Conservation (phyloP, 1,140 invertebrate genomes). For the Habropoda laboriosa region DNA sequence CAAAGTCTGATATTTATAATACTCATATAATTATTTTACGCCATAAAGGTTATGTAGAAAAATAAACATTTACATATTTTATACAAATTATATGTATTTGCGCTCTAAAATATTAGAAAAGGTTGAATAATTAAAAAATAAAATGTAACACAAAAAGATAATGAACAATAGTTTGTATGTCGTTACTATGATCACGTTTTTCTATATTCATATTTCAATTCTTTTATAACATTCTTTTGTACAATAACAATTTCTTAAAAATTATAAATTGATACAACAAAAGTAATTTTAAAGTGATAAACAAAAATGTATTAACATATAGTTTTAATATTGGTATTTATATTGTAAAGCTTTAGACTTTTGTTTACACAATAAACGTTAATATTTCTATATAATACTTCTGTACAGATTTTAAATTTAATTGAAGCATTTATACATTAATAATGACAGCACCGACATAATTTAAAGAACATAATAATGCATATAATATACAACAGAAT, state of each 20-base stretch:
- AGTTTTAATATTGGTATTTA: no score
- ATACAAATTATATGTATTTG: constrained; percentile 5
- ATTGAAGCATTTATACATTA: no score
- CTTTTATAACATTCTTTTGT: constrained; percentile 14
- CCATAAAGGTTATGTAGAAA: constrained; percentile 19
- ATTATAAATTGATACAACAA: neutral
- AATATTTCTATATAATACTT: constrained; percentile 39
- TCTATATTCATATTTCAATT: constrained; percentile 4
- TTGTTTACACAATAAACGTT: constrained; percentile 52
- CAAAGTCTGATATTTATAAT: neutral
- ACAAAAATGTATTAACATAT: constrained; percentile 37
- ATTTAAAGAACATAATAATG: constrained; percentile 28
- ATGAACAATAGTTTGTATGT: constrained; percentile 9
- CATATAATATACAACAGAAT: constrained; percentile 29
- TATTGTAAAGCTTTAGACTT: constrained; percentile 25
- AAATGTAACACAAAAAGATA: constrained; percentile 9
- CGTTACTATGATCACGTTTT: constrained; percentile 5
- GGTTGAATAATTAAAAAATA: neutral
- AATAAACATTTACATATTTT: constrained; percentile 18
- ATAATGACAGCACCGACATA: constrained; percentile 14
- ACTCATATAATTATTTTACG: constrained; percentile 21
- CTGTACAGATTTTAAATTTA: constrained; percentile 34
- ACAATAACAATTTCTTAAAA: constrained; percentile 23
- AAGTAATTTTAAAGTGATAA: constrained; percentile 38
- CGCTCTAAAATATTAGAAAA: neutral